These are phyloP conservation scores for Pissodes strobi DNA, from an alignment of 1,140 invertebrate genomes.

Conservation along the genomic window DNA sequence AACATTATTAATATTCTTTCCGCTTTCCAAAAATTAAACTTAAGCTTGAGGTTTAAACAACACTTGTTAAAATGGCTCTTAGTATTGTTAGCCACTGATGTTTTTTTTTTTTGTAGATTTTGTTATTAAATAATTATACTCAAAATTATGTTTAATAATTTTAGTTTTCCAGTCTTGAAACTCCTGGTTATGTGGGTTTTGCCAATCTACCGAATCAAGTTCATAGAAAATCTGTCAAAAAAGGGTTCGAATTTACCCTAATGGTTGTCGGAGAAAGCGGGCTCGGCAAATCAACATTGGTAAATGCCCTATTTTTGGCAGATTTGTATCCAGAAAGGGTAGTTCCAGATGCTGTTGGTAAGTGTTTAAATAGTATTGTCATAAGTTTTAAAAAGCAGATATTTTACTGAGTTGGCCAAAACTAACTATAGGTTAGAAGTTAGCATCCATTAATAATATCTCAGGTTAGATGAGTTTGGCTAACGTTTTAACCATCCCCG, in stretches of 20 bases:
- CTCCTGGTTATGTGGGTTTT: conserved; percentile 88
- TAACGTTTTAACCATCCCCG: too few species aligned
- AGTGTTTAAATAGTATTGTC: conserved; percentile 43
- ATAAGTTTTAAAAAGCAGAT: background rate
- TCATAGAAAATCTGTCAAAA: conserved; percentile 94
- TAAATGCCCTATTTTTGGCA: conserved; percentile 97
- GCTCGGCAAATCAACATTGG: conserved; percentile 95
- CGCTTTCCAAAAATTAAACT: too few species aligned
- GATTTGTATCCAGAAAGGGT: conserved; percentile 90
- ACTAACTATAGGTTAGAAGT: too few species aligned
- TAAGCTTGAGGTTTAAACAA: too few species aligned
- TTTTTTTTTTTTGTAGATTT: conserved; percentile 4
- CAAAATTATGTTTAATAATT: too few species aligned
- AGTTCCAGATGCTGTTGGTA: conserved; percentile 84
- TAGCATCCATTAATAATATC: too few species aligned
- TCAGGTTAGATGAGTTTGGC: too few species aligned
- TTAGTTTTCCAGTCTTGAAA: conserved; percentile 80
- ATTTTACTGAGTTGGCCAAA: too few species aligned
- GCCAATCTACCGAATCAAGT: conserved; percentile 96
- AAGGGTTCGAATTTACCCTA: conserved; percentile 96
- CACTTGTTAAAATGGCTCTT: conserved; percentile 21
- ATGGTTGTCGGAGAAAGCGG: conserved; percentile 99
- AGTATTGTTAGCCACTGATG: background rate
- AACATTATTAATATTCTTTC: too few species aligned
- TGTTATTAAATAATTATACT: background rate